phyloP scores from a whole-genome alignment of 2,888 invertebrate genomes.

The Crioceris asparagi region DNA sequence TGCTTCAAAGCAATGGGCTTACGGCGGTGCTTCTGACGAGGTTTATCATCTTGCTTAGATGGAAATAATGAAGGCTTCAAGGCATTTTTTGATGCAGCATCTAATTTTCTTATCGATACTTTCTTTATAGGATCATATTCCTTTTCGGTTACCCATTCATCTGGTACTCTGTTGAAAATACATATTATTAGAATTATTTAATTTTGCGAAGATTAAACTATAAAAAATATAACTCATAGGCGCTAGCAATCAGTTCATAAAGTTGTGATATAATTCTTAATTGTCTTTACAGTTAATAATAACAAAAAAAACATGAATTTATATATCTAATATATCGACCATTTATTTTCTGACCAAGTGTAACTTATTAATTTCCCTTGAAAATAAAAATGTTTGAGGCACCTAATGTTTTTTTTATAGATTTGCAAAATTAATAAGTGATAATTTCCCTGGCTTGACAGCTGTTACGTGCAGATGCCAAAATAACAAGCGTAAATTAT shows the following conservation, averaged over 20 bases:
- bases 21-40: slow-evolving; percentile 35
- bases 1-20: slow-evolving; percentile 28
- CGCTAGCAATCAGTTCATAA: too few relatives aligned
- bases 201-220: not conserved
- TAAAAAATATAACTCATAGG: too few relatives aligned
- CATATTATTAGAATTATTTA: not conserved
- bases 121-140: slow-evolving; percentile 53
- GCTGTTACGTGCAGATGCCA: too few relatives aligned
- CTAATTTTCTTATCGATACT: slow-evolving; percentile 45
- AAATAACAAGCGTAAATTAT: too few relatives aligned
- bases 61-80: slow-evolving; percentile 45
- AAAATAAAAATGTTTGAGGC: not conserved
- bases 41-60: slow-evolving; percentile 18
- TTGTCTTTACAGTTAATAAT: not conserved
- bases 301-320: not conserved
- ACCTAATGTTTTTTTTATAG: too few relatives aligned
- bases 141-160: slow-evolving; percentile 76
- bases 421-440: too few relatives aligned
- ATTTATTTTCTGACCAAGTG: not conserved
- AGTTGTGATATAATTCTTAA: too few relatives aligned
- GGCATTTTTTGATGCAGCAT: slow-evolving; percentile 41
- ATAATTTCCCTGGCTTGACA: too few relatives aligned
- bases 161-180: slow-evolving; percentile 56
- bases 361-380: not conserved
- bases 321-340: not conserved